These are phyloP conservation scores for Mormyrus lacerda DNA, from an alignment of 2,113 vertebrate species.

Conservation along the genomic window DNA sequence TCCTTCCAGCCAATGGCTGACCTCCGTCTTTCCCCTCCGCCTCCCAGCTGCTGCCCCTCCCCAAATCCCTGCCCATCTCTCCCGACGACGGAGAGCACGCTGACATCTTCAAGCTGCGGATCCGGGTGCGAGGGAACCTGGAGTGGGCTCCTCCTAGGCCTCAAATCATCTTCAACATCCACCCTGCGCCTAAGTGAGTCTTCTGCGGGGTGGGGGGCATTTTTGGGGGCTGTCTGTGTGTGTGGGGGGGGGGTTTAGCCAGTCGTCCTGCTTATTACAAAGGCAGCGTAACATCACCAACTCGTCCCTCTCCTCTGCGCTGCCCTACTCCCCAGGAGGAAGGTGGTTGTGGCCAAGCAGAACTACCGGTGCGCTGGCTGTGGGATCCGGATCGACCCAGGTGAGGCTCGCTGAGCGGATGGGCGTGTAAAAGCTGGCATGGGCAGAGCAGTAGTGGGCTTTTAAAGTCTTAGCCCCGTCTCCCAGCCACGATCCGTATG, in stretches of 20 bases:
- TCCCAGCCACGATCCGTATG: not conserved
- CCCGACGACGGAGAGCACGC: conserved; percentile 92
- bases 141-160: conserved; percentile 95
- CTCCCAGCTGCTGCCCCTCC: conserved; percentile 84
- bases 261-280: not conserved
- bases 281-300: not conserved
- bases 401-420: conserved; percentile 49
- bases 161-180: conserved; percentile 96
- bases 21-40: not conserved
- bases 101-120: conserved; percentile 90
- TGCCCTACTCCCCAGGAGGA: conserved; percentile 65
- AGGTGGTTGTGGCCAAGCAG: conserved; percentile 86
- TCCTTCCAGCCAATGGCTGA: not conserved
- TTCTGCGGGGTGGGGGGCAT: accelerated
- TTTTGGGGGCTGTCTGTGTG: too few species aligned
- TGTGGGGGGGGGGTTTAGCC: not conserved
- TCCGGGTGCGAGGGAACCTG: conserved; percentile 89
- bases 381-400: conserved; percentile 85
- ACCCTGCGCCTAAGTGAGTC: conserved; percentile 84
- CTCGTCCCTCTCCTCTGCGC: not conserved
- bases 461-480: not conserved
- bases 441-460: not conserved
- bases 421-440: not conserved
- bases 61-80: conserved; percentile 88
- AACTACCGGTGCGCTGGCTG: conserved; percentile 96